phyloP scores from a whole-genome alignment of 2,113 vertebrate species.

The Entomyzon cyanotis region DNA sequence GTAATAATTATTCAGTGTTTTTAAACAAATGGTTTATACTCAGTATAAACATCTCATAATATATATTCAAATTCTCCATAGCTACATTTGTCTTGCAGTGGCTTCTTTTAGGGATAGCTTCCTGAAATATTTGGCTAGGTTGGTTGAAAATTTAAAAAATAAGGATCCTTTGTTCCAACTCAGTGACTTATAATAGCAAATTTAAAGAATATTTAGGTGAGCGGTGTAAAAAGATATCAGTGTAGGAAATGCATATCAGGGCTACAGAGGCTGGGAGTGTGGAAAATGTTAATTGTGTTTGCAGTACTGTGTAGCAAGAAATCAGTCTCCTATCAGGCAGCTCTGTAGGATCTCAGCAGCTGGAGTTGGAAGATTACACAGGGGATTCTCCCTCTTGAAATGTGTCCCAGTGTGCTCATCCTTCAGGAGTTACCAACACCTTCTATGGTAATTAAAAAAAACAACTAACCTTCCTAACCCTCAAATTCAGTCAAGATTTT shows the following conservation, averaged over 20 bases:
- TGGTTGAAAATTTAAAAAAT: not conserved
- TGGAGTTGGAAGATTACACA: not conserved
- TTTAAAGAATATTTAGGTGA: not conserved
- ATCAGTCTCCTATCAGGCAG: not conserved
- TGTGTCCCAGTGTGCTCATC: not conserved
- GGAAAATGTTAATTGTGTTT: not conserved
- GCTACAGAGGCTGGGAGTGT: not conserved
- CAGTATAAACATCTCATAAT: not conserved
- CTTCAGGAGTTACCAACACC: not conserved
- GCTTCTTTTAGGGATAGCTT: not conserved
- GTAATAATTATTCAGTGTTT: not conserved
- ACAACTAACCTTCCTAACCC: not conserved
- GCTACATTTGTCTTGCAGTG: not conserved
- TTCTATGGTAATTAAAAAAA: not conserved
- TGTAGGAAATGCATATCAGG: not conserved
- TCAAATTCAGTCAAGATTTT: not conserved
- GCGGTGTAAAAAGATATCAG: not conserved
- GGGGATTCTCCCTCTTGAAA: not conserved
- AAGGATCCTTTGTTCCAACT: not conserved
- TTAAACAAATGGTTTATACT: not conserved
- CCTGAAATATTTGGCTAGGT: not conserved
- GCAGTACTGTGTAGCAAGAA: not conserved
- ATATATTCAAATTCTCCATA: not conserved
- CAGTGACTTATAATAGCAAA: not conserved
- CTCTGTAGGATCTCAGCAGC: not conserved